Conservation (phyloP, 2,113 vertebrate species). For the Leptocoma aspasia region DNA sequence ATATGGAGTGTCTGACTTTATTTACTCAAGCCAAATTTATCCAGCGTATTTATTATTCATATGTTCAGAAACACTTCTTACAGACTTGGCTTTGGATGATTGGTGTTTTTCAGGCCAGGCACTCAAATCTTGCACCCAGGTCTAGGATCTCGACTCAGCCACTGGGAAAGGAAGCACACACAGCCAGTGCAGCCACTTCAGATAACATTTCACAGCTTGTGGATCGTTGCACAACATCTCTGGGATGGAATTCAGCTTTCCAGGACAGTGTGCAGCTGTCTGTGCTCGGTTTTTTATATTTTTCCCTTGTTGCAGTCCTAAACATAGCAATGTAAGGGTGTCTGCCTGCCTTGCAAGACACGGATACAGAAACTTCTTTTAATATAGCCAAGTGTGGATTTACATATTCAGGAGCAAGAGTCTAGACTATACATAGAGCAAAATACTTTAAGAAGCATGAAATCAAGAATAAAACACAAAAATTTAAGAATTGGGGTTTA, state of each 20-base stretch:
- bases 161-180: not conserved
- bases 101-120: not conserved
- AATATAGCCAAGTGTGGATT: not conserved
- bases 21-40: not conserved
- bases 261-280: not conserved
- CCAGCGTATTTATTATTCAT: not conserved
- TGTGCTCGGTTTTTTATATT: not conserved
- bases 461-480: not conserved
- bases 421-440: not conserved
- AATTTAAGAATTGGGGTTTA: not conserved
- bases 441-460: not conserved
- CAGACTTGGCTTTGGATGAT: rapidly evolving
- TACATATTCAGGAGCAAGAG: not conserved
- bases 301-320: not conserved
- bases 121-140: not conserved
- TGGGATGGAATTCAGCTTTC: not conserved
- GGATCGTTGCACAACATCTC: not conserved
- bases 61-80: not conserved
- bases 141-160: not conserved
- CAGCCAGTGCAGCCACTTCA: not conserved
- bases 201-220: not conserved
- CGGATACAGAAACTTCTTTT: not conserved
- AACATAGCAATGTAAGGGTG: not conserved
- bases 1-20: not conserved
- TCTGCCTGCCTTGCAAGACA: not conserved